Evolutionary conservation across 1,140 invertebrate genomes (phyloP).

Genomic region (Macrocentrus cingulum): DNA sequence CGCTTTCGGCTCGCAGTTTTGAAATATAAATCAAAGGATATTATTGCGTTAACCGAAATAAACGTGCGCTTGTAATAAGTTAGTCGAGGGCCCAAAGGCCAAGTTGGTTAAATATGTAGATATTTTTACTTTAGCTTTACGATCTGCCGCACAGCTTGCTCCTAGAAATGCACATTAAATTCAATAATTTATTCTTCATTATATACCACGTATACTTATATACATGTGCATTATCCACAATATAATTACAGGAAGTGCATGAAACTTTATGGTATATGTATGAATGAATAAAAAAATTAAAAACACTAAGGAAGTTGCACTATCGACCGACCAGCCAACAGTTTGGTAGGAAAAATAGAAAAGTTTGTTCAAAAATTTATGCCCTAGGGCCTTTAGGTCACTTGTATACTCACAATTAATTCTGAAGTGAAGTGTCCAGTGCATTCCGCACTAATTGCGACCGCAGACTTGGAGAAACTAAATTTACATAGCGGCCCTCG

Average conservation of each 20-base stretch:
- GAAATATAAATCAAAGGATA: background rate
- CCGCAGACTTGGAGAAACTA: slow-evolving; percentile 28
- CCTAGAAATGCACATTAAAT: background rate
- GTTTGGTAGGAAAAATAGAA: background rate
- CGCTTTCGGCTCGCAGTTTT: background rate
- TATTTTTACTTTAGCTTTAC: too few species aligned
- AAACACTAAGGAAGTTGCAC: slow-evolving; percentile 39
- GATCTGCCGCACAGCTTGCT: background rate
- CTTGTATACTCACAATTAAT: slow-evolving; percentile 19
- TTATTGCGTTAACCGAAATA: background rate
- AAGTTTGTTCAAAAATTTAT: slow-evolving; percentile 26
- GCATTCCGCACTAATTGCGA: slow-evolving; percentile 42
- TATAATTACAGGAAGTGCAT: slow-evolving; percentile 2
- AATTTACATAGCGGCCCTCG: slow-evolving; percentile 39
- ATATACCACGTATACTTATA: slow-evolving; percentile 2
- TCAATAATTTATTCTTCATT: background rate
- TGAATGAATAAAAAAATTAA: background rate
- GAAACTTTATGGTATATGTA: background rate
- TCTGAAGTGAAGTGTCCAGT: slow-evolving; percentile 6
- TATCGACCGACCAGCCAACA: too few species aligned
- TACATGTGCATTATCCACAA: background rate
- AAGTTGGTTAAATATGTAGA: too few species aligned
- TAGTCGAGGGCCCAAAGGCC: background rate
- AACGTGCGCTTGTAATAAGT: background rate
- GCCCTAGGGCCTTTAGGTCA: background rate